Evolutionary conservation across 2,888 invertebrate species (phyloP), one percentile per base, ranked within the genome.

Genomic region (Nebria brevicollis): DNA sequence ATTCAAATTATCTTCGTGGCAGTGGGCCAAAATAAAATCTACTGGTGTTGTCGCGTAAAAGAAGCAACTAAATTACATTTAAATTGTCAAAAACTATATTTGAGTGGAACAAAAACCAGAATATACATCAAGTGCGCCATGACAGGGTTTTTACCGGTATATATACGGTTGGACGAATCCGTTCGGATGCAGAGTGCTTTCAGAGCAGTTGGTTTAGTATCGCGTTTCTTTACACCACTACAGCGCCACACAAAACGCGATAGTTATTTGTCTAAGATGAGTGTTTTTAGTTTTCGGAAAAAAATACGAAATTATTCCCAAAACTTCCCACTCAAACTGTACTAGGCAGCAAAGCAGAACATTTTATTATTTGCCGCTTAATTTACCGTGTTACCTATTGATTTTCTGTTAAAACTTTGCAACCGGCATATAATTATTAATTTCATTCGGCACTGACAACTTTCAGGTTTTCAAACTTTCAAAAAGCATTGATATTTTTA

Each of bases 331-430:
- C 10, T 7, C 13, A 25, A 34, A 70, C 70, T 15, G 11, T 70
- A 70, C 20, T 11, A 70, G 6, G 11, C 34, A 5, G 25, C 25
- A 70, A 25, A 11, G 25, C 8, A 6, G 66, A 70, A 70, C 13
- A 34, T 7, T 26, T 26, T 34, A 75, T 78, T 80, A 80, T 80
- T 72, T 65, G 70, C 54, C 75, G 80, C 72, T 80, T 73, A 80
- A 80, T 80, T 80, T 80, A 80, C 15, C 80, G 80, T 80, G 75
- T 72, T 75, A 75, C 75, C 75, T 80, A 80, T 80, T 64, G 80
- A 80, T 80, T 75, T 70, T 11, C 70, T n/a, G 25, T 11, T n/a
- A 64, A 80, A 54, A 54, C 54, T 54, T 54, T 54, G 4, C 13
- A 8, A 73, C 66, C 41, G 70, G 70, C 54, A 8, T 72, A n/a